Conservation (phyloP, 2,797 vertebrate genomes). For the Enteromius paludinosus region DNA sequence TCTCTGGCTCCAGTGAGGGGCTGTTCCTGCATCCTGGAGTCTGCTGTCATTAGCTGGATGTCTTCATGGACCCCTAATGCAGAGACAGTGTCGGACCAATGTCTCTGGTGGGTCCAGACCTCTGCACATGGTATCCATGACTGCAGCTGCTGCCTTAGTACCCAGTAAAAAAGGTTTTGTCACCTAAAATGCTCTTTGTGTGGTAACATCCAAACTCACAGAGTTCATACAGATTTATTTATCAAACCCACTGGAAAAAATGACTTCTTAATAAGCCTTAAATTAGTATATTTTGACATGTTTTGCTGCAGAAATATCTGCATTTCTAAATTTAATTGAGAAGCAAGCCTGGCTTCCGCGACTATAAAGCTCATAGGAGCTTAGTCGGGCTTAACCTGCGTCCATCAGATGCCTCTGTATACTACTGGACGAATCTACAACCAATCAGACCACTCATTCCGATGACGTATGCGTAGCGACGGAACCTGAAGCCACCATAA, state of each 20-base stretch:
- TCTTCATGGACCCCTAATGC: conserved; percentile 37
- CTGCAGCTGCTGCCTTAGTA: not conserved
- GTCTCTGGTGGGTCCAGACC: conserved; percentile 45
- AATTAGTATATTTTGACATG: not conserved
- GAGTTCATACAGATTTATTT: not conserved
- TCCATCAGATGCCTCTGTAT: too few species aligned
- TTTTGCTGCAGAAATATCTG: not conserved
- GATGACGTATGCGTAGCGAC: too few species aligned
- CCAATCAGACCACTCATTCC: too few species aligned
- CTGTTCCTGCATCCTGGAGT: conserved; percentile 35
- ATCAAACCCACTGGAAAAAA: not conserved
- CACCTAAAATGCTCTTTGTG: conserved; percentile 9
- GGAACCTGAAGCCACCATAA: too few species aligned
- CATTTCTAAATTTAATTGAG: not conserved
- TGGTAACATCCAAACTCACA: not conserved
- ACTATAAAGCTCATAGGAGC: too few species aligned
- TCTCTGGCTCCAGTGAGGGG: conserved; percentile 47
- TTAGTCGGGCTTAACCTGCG: too few species aligned
- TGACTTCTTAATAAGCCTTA: not conserved
- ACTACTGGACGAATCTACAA: too few species aligned
- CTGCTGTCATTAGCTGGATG: conserved; percentile 42
- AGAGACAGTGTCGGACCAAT: conserved; percentile 6
- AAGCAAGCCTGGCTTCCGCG: too few species aligned
- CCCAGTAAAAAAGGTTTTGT: not conserved
- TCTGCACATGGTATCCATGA: conserved; percentile 1